Conservation (phyloP, 2,888 invertebrate genomes). For the Reticulitermes lucifugus region DNA sequence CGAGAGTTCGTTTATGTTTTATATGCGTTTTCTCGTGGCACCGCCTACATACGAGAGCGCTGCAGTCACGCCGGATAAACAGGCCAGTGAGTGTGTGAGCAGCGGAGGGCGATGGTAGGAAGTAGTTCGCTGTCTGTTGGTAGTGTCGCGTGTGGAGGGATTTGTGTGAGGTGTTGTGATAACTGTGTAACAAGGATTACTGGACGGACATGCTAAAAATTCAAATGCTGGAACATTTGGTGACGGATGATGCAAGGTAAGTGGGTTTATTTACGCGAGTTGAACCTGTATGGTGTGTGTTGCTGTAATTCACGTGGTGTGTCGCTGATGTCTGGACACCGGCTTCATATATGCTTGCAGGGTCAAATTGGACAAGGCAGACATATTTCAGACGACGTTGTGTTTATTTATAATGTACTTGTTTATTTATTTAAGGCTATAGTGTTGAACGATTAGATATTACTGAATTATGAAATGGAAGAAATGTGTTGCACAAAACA, state of each 20-base stretch:
- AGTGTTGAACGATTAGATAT: no score
- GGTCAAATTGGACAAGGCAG: no score
- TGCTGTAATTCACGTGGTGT: no score
- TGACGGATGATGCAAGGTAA: slow-evolving; percentile 1
- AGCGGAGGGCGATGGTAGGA: not conserved
- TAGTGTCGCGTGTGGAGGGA: not conserved
- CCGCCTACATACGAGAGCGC: not conserved
- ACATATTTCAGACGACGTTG: no score
- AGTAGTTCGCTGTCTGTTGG: not conserved
- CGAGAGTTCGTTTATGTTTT: slow-evolving; percentile 4
- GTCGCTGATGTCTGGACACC: no score
- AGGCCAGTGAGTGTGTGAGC: not conserved
- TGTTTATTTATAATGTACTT: no score
- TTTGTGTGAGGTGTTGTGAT: not conserved
- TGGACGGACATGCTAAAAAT: not conserved
- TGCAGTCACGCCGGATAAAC: not conserved
- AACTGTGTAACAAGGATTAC: not conserved
- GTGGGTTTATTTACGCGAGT: not conserved
- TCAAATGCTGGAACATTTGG: slow-evolving; percentile 1
- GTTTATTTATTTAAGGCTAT: no score
- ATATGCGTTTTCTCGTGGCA: slow-evolving; percentile 10
- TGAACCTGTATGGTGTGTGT: no score
- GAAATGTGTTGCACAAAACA: no score
- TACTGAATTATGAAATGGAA: no score
- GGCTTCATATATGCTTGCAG: no score